phyloP scores from a whole-genome alignment of 2,113 vertebrate genomes.

The Channa maculata region DNA sequence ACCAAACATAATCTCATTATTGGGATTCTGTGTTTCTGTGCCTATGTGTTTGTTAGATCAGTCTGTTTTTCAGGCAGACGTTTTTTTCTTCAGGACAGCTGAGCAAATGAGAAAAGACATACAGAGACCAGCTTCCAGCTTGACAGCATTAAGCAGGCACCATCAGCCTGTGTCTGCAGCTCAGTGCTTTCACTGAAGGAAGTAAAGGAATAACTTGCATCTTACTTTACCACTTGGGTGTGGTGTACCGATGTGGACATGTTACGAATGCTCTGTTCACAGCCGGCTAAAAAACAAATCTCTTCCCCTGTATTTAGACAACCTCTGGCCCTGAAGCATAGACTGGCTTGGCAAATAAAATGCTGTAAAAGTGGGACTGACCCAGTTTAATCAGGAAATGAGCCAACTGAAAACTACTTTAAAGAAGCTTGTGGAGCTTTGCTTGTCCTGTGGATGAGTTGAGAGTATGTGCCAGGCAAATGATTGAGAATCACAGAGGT shows the following conservation, averaged over 20 bases:
- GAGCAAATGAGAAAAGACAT: not conserved
- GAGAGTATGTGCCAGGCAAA: no score
- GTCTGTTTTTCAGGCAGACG: not conserved
- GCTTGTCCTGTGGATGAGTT: no score
- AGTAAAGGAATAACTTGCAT: conserved; percentile 6
- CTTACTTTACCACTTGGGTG: not conserved
- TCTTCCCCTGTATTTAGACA: not conserved
- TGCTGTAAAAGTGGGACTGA: not conserved
- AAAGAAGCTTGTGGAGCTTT: no score
- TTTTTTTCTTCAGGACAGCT: not conserved
- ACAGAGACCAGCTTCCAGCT: not conserved
- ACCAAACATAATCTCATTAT: no score
- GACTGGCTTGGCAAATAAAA: conserved; percentile 1
- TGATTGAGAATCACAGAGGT: no score
- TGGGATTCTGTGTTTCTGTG: not conserved
- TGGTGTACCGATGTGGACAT: not conserved
- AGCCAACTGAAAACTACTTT: not conserved
- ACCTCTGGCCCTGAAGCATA: not conserved
- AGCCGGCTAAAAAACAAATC: not conserved
- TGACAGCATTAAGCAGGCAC: conserved; percentile 3
- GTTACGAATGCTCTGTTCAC: not conserved
- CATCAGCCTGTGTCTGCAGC: not conserved
- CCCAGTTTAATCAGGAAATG: conserved; percentile 19
- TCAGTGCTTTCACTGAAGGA: not conserved
- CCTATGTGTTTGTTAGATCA: not conserved